Conservation (phyloP, 1,140 invertebrate genomes). For the Drosophila sucinea region DNA sequence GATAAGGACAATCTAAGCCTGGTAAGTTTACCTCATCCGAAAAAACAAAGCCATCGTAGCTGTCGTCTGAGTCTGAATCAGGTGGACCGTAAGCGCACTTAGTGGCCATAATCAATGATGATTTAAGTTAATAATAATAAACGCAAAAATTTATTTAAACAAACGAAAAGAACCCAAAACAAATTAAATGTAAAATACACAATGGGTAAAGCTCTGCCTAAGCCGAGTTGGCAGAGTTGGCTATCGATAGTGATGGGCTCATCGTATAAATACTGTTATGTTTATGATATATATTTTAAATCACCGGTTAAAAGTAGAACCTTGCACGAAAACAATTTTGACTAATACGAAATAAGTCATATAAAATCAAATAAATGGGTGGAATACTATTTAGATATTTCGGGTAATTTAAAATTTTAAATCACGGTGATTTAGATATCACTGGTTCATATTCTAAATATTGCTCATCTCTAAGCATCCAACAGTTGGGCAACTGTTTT, state of each 20-base stretch:
- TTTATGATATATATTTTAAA: no score
- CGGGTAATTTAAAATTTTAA: not conserved
- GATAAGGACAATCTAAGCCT: not conserved
- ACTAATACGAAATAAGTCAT: no score
- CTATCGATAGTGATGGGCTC: not conserved
- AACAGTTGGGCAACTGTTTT: not conserved
- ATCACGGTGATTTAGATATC: not conserved
- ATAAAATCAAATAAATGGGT: no score
- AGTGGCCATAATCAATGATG: slow-evolving; percentile 27
- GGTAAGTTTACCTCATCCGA: slow-evolving; percentile 33
- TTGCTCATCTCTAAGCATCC: not conserved
- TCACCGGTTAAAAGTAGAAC: no score
- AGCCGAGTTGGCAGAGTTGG: not conserved
- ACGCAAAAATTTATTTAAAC: slow-evolving; percentile 18
- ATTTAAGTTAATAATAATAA: slow-evolving; percentile 1
- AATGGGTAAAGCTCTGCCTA: not conserved
- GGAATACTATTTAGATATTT: no score
- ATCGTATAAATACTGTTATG: no score
- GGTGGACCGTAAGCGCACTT: slow-evolving; percentile 53
- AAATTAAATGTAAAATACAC: slow-evolving; percentile 39
- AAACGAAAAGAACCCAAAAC: slow-evolving; percentile 19
- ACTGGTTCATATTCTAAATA: not conserved
- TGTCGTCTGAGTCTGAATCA: slow-evolving; percentile 66
- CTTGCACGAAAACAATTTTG: no score
- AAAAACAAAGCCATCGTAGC: slow-evolving; percentile 78